Evolutionary conservation across 2,113 vertebrate species (phyloP), one percentile per base, ranked within the genome.

Genomic region (Onychostoma macrolepis): DNA sequence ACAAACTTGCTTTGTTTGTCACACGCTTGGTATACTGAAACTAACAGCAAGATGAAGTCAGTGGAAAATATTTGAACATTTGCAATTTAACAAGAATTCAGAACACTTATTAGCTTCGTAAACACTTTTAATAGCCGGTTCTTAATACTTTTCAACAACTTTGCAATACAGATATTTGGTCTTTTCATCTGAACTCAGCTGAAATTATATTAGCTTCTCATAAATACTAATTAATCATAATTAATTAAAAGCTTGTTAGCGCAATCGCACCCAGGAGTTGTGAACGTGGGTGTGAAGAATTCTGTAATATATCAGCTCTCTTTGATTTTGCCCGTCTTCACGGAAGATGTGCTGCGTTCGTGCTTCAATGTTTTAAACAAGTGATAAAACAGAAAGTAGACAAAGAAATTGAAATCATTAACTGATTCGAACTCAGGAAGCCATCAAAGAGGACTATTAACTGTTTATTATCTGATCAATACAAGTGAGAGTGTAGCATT

Each of bases 401-500:
- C 43, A 74, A 56, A 85, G 75, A 41, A 63, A 75, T 17, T 84
- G 45, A 81, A 71, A 79, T 83, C 45, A 65, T 8, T 67, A 89
- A 85, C 63, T 80, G 71, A 85, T 85, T 36, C 67, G 36, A 86
- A 74, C 83, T 38, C 13, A 76, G 79, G 75, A 79, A 75, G 53
- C 72, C 67, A 79, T 74, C 38, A 88, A 72, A 53, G 58, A 77
- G 21, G 79, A 26, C 79, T 21, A 65, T 81, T 81, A 43, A 65
- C 56, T 8, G 74, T 76, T 48, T 76, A 76, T 43, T 48, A 76
- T 76, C 74, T 81, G 61, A 88, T 88, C 89, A 90, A 85, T 87
- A 74, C 63, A 36, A 72, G 26, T 58, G 26, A 61, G 4, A 61
- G 67, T 77, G 76, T 33, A 69, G 78, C 28, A 78, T 84, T 80